Evolutionary conservation across 1,140 invertebrate species (phyloP), one percentile per base, ranked within the genome.

Genomic region (Pachypeltis micranthus): DNA sequence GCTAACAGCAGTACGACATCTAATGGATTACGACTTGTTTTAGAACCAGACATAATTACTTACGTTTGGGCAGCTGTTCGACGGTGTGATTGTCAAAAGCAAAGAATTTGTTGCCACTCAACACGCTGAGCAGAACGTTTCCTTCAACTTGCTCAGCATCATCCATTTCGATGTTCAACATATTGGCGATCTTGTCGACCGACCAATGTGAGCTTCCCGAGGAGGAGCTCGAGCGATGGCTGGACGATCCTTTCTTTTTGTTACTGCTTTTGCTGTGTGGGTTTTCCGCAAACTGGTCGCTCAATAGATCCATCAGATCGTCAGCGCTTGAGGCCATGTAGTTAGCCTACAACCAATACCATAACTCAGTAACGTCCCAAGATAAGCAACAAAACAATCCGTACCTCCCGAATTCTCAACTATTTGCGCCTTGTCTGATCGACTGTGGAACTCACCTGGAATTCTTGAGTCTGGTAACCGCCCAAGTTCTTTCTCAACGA

Each of bases 81-180:
- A 86, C 63, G 4, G 79, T 79, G 24, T 77, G 67, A 65, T 81
- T 80, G 68, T 81, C 79, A 59, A 84, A 79, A 1, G 83, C 68
- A 26, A 78, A 77, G 62, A 79, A 79, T 61, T 72, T 67, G 61
- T 77, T 73, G 3, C 69, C 67, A 58, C 75, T 77, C 39, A 74
- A 65, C 2, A 74, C 47, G 34, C 77, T 72, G 0, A 77, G 21
- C 23, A 76, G 73, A 2, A 85, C 21, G 34, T 76, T 72, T 19
- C 77, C 81, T 76, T 85, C 83, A 0, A 86, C 58, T 61, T 80
- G 76, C 66, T 81, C 72, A 0, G 64, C n/a, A 62, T 78, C 67
- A 1, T 80, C 70, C 3, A 69, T 66, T 66, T 82, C 67, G 59
- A 85, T 79, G 26, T 81, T 79, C 31, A 86, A 70, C 47, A 80